Evolutionary conservation across 1,140 invertebrate species (phyloP), one percentile per base, ranked within the genome.

Genomic region (Zaprionus gabonicus): DNA sequence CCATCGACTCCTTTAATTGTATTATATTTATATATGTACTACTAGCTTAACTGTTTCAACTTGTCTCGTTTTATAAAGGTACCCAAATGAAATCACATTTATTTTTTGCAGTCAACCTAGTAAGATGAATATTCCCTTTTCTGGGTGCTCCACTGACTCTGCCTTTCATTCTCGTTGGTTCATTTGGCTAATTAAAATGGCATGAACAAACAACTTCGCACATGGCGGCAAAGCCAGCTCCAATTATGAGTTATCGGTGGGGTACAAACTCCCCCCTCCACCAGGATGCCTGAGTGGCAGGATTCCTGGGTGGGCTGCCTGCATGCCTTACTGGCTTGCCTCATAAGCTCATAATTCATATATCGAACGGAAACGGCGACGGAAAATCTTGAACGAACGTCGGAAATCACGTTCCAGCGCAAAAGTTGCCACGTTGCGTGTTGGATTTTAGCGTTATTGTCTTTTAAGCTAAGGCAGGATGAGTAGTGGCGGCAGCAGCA

Each of bases 171-270:
- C 56, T 46, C 28, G 58, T 65, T 73, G 46, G 46, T 59, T 83
- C 84, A 81, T 90, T 88, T 79, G 69, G 78, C 85, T 87, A 87
- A 87, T 87, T 87, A 81, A 90, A 90, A 76, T 58, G 69, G 81
- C 60, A 84, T 81, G 82, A 90, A 60, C 75, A 84, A 87, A 81
- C 81, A 88, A 69, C 44, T 23, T 44, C 49, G 44, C 46, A 62
- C 46, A 58, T 53, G 34, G 10, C 36, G 17, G 28, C 31, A 57
- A 60, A 62, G 59, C 65, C 77, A 72, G 64, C 71, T 55, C 53
- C 66, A 78, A 76, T 77, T 57, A 73, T 86, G 73, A 88, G 57
- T 80, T 87, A 88, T 88, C 71, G 64, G 64, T 44, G 44, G 65
- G 51, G 51, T 44, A 68, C 67, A 71, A 57, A 60, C 72, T 65